A percentile compares a stretch with the other conserved stretches of the same genome.
Evolutionary conservation across 2,113 vertebrate species (phyloP).

Genomic region (Diglossa brunneiventris): DNA sequence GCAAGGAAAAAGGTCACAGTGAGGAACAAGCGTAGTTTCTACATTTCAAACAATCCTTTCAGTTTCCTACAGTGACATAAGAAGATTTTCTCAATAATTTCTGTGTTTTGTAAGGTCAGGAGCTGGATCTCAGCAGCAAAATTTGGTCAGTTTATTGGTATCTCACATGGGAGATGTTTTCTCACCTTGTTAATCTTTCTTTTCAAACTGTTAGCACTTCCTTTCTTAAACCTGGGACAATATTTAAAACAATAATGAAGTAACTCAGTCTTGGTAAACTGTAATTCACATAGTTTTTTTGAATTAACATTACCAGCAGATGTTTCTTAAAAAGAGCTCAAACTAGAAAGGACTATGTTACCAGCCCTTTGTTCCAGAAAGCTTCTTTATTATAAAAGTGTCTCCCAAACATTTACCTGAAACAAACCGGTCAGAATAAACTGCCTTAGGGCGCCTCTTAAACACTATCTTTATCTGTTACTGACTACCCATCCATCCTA

Average conservation of each 20-base stretch:
- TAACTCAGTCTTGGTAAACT: not conserved
- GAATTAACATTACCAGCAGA: not conserved
- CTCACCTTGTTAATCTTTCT: not conserved
- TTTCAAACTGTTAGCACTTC: not conserved
- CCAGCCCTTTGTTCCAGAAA: not conserved
- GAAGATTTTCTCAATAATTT: not conserved
- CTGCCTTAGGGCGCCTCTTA: not conserved
- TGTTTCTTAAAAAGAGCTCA: not conserved
- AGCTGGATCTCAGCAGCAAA: not conserved
- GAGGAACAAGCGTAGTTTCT: not conserved
- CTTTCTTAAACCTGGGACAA: not conserved
- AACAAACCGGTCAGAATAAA: not conserved
- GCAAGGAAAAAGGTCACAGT: not conserved
- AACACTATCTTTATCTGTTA: not conserved
- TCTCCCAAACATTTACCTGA: not conserved
- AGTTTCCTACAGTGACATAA: not conserved
- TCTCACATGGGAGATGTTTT: not conserved
- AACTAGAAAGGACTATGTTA: not conserved
- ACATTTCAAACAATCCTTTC: not conserved
- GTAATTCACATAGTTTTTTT: not conserved
- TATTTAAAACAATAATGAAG: not conserved
- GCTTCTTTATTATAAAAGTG: not conserved
- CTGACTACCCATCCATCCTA: not conserved
- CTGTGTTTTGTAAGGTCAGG: not conserved
- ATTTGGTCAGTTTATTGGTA: accelerated